Evolutionary conservation across 2,888 invertebrate genomes (phyloP), one percentile per base, ranked within the genome.

Genomic region (Listrodromus nycthemerus): DNA sequence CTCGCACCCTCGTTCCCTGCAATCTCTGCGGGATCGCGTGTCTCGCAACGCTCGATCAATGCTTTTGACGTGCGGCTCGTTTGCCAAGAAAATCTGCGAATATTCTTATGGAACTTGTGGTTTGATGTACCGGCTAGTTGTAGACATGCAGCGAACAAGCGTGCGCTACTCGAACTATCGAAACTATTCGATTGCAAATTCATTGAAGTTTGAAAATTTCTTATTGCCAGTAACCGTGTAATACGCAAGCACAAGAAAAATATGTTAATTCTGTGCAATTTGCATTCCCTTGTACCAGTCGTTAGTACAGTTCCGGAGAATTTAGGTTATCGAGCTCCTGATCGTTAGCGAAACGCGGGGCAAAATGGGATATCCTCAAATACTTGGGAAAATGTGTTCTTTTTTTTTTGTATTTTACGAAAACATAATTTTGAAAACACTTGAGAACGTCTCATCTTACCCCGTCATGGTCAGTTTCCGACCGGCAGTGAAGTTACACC

Each of bases 21-120:
- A 63, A 63, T 65, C 77, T 73, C 33, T 27, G 70, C 19, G 77
- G 80, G 71, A 84, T 87, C 83, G 85, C 87, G 87, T 86, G 87
- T 86, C 84, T 82, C 70, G 67, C 74, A 83, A 82, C 76, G 78
- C 87, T 88, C 88, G 88, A 89, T 89, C 89, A 87, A 88, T 88
- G 86, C 86, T 87, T 88, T 85, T 88, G 86, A 88, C 87, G 82
- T 85, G 50, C 48, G 63, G 5, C 50, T 63, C 21, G 61, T n/a
- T 61, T 30, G n/a, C n/a, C n/a, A 61, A n/a, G 27, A 30, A 27
- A 16, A 30, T n/a, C 61, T 16, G n/a, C n/a, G 6, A 61, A 61
- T 30, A 61, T 30, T 30, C 16, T 61, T 30, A n/a, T 30, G 27
- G 10, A 24, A 58, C 4, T 58, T 5, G 24, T 16, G 41, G 45